A percentile compares a stretch with the other conserved stretches of the same genome.
Conservation (phyloP, 2,113 vertebrate genomes). For the Macquaria ambigua region DNA sequence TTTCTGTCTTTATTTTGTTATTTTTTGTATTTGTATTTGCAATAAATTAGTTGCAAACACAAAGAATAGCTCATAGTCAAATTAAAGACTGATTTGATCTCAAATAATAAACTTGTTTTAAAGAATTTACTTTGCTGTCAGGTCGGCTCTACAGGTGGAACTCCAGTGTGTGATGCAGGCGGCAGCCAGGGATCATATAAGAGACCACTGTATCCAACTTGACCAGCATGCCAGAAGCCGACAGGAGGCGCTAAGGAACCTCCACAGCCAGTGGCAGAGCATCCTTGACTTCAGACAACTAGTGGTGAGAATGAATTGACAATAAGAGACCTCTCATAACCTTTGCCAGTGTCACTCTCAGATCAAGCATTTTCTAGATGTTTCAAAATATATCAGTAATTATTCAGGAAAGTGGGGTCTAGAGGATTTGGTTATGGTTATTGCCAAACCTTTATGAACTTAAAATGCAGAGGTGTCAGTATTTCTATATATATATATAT, state of each 20-base stretch:
- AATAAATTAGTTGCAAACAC: not conserved
- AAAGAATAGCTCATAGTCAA: not conserved
- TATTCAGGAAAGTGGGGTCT: not conserved
- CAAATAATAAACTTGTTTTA: not conserved
- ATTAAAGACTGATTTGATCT: not conserved
- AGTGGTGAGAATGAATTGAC: constrained; percentile 74
- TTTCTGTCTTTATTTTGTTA: not conserved
- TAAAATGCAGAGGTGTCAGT: not conserved
- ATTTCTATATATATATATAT: too few relatives aligned
- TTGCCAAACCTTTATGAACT: not conserved
- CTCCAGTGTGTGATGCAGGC: constrained; percentile 81
- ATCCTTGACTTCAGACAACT: constrained; percentile 86
- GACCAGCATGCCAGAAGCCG: constrained; percentile 72
- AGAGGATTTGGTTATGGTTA: not conserved
- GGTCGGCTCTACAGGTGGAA: constrained; percentile 84
- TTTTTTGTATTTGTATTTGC: not conserved
- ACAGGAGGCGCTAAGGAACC: constrained; percentile 81
- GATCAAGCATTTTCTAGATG: not conserved
- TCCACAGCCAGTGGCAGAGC: constrained; percentile 86
- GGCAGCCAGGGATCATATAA: constrained; percentile 78
- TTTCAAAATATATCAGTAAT: not conserved
- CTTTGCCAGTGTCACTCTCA: not conserved
- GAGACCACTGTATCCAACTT: constrained; percentile 76
- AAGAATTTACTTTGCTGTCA: constrained; percentile 41
- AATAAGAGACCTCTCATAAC: not conserved